Evolutionary conservation across 1,140 invertebrate species (phyloP).

Genomic region (Pissodes strobi): DNA sequence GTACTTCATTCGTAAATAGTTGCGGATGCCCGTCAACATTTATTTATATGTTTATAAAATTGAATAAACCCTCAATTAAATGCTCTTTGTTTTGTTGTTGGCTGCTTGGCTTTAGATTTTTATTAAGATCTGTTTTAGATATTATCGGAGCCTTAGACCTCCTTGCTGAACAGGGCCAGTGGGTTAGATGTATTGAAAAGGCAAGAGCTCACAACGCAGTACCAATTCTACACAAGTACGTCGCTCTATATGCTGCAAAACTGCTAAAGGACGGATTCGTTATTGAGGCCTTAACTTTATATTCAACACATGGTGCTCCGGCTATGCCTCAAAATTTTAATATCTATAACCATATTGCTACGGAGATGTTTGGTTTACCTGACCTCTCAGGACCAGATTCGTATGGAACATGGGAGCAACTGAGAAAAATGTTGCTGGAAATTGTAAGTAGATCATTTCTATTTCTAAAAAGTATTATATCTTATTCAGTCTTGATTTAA

Average conservation of each 20-base stretch:
- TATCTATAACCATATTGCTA: constrained; percentile 77
- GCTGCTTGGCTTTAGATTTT: no score
- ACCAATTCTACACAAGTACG: constrained; percentile 81
- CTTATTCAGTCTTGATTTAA: no score
- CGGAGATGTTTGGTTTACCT: constrained; percentile 64
- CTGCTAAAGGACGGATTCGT: constrained; percentile 71
- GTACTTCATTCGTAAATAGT: no score
- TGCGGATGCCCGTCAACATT: no score
- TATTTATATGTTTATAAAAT: no score
- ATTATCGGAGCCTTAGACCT: constrained; percentile 82
- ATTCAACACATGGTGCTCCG: constrained; percentile 78
- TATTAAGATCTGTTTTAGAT: constrained; percentile 58
- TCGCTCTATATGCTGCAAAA: constrained; percentile 82
- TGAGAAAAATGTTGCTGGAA: constrained; percentile 70
- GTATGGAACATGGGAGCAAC: constrained; percentile 67
- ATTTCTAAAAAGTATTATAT: no score
- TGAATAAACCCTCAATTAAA: no score
- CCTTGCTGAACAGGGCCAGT: constrained; percentile 87
- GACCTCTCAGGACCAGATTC: constrained; percentile 61
- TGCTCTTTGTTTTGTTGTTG: no score
- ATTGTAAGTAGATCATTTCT: constrained; percentile 60
- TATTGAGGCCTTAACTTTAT: constrained; percentile 71
- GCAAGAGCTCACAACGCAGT: constrained; percentile 73
- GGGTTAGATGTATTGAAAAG: constrained; percentile 87
- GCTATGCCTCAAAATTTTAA: constrained; percentile 82